Evolutionary conservation across 2,888 invertebrate genomes (phyloP).

Genomic region (Clunio marinus): DNA sequence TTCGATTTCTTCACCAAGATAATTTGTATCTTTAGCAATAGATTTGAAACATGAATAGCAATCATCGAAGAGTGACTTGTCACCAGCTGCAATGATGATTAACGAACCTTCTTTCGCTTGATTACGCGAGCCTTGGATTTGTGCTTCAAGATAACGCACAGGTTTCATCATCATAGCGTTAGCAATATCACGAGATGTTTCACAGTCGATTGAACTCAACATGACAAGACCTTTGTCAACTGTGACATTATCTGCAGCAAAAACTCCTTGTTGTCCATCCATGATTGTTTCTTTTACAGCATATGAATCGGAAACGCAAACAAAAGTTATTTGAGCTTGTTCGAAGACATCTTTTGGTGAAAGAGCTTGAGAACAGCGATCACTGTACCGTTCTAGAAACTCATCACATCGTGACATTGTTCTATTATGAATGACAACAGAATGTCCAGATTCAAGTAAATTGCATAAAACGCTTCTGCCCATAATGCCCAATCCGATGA

Average conservation of each 20-base stretch:
- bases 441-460: constrained; percentile 87
- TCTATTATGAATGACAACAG: constrained; percentile 91
- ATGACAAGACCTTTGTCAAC: constrained; percentile 85
- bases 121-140: constrained; percentile 84
- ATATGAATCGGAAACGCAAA: constrained; percentile 91
- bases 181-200: constrained; percentile 87
- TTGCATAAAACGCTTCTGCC: constrained; percentile 93
- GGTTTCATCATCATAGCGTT: constrained; percentile 80
- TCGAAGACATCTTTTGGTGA: constrained; percentile 91
- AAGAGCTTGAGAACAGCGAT: constrained; percentile 78
- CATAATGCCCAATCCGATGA: constrained; percentile 93
- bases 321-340: constrained; percentile 90
- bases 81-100: constrained; percentile 87
- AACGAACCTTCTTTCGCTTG: constrained; percentile 88
- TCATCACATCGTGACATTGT: constrained; percentile 83
- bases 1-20: constrained; percentile 78
- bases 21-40: constrained; percentile 90
- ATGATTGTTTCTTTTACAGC: constrained; percentile 96
- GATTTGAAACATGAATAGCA: constrained; percentile 93
- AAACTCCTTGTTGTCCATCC: constrained; percentile 90
- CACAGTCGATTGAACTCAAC: constrained; percentile 93
- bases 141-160: constrained; percentile 88
- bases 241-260: constrained; percentile 68
- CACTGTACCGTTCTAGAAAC: constrained; percentile 63
- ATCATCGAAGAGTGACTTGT: constrained; percentile 83